Base-by-base conservation (phyloP, 2,888 invertebrate genomes). In the Nemotelus nigrinus region DNA sequence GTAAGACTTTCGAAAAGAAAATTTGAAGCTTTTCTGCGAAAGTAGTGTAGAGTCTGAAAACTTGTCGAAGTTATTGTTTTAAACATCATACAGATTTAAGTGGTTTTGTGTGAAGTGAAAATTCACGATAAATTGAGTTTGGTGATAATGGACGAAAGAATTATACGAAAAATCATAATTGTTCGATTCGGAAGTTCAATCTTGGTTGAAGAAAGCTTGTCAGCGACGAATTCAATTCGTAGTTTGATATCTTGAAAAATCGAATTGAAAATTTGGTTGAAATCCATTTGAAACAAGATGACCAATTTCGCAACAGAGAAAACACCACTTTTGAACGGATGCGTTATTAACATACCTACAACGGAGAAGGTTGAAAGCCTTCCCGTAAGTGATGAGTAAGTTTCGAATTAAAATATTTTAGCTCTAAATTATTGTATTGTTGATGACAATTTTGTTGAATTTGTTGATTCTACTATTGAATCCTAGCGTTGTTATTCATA, bases 311-410 rank as follows among this genome's bases (percentile, higher is more conserved):
- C 81, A 8, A 80, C 79, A 25, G 82, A 82, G 58, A 80, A 72
- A 7, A 82, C 81, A 7, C 77, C 68, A 48, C 80, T 82, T 50
- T 71, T 82, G 50, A 64, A 78, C 0, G 80, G 74, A 64, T 80
- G 67, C 65, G 53, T 80, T 57, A 76, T 82, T 3, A 79, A 79
- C 41, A 80, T 81, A 39, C 78, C 81, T 25, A 25, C 25, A 25
- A 63, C 3, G 39, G 63, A 63, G 10, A 76, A 55, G 44, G 58
- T 74, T 43, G 72, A 25, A 47, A 72, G 78, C 45, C 76, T 58
- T 10, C 50, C 67, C 3, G 8, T 65, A 2, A 10, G 5, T 44
- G 53, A 39, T n/a, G n/a, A 76, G 76, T 76, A 76, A 65, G 76
- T 76, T 25, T 68, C 5, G 10, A 53, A 53, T 53, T 53, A 6